These are phyloP conservation scores for Brachionus calyciflorus DNA, from an alignment of 1,140 invertebrate genomes.

Conservation along the genomic window DNA sequence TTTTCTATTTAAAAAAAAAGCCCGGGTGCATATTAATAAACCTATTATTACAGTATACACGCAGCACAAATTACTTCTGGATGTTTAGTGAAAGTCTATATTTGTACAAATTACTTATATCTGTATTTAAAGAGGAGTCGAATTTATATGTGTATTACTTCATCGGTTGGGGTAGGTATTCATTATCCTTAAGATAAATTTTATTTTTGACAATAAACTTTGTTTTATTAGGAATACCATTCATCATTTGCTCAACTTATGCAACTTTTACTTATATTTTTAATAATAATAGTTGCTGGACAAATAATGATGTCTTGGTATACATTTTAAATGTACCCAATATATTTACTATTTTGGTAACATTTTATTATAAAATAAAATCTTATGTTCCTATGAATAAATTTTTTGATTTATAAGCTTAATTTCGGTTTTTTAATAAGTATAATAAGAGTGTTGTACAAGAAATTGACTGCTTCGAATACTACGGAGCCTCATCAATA, in stretches of 20 bases:
- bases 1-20: too few relatives aligned
- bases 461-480: slow-evolving; percentile 23
- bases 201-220: background rate
- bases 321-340: slow-evolving; percentile 30
- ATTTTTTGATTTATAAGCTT: background rate
- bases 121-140: slow-evolving; percentile 29
- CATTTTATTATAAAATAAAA: background rate
- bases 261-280: background rate
- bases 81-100: slow-evolving; percentile 40
- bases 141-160: background rate
- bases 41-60: slow-evolving; percentile 33
- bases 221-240: background rate
- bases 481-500: slow-evolving; percentile 11
- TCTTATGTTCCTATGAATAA: background rate
- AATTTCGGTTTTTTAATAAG: slow-evolving; percentile 39
- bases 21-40: slow-evolving; percentile 29
- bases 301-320: background rate
- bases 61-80: slow-evolving; percentile 42
- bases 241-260: background rate
- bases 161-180: slow-evolving; percentile 31
- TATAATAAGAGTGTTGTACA: slow-evolving; percentile 16
- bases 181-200: background rate
- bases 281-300: slow-evolving; percentile 43
- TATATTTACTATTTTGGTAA: slow-evolving; percentile 38
- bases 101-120: slow-evolving; percentile 29